A percentile compares a stretch with the other conserved stretches of the same genome.
Evolutionary conservation across 64 coral and sea anemone genomes (phyloP).

Genomic region (Pachyseris speciosa): DNA sequence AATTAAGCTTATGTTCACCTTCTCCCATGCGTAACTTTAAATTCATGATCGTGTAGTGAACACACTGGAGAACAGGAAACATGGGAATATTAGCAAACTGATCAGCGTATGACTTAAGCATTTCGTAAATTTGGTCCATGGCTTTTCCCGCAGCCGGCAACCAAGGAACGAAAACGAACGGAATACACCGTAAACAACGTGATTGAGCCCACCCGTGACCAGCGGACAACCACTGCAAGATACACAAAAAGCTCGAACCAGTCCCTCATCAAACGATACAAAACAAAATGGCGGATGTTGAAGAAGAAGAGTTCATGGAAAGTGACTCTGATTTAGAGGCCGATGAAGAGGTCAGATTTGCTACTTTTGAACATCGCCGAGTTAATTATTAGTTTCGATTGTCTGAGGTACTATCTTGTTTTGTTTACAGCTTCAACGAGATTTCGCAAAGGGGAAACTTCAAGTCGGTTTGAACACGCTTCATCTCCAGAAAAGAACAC

Average conservation of each 20-base stretch:
- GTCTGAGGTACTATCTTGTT: not conserved
- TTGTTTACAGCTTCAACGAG: constrained; percentile 65
- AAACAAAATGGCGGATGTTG: constrained; percentile 35
- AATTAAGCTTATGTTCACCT: not conserved
- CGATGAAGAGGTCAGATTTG: constrained; percentile 21
- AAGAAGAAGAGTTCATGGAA: constrained; percentile 18
- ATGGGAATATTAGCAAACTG: constrained; percentile 63
- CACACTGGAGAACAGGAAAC: constrained; percentile 74
- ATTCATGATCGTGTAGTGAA: constrained; percentile 71
- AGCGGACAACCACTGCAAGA: not conserved
- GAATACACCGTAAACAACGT: not conserved
- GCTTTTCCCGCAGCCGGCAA: not conserved
- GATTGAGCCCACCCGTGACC: not conserved
- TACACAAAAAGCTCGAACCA: constrained; percentile 9
- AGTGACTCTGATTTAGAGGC: constrained; percentile 19
- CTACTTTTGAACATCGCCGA: not conserved
- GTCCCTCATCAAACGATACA: not conserved
- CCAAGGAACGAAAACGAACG: not conserved
- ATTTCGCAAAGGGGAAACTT: constrained; percentile 77
- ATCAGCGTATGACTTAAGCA: constrained; percentile 54
- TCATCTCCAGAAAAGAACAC: constrained; percentile 46
- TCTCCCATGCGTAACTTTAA: constrained; percentile 66
- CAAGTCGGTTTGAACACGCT: constrained; percentile 83
- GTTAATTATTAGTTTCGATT: too few relatives aligned
- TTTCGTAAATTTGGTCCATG: constrained; percentile 57